These are phyloP conservation scores for Echeneis naucrates DNA, from an alignment of 2,797 vertebrate genomes.

Conservation along the genomic window DNA sequence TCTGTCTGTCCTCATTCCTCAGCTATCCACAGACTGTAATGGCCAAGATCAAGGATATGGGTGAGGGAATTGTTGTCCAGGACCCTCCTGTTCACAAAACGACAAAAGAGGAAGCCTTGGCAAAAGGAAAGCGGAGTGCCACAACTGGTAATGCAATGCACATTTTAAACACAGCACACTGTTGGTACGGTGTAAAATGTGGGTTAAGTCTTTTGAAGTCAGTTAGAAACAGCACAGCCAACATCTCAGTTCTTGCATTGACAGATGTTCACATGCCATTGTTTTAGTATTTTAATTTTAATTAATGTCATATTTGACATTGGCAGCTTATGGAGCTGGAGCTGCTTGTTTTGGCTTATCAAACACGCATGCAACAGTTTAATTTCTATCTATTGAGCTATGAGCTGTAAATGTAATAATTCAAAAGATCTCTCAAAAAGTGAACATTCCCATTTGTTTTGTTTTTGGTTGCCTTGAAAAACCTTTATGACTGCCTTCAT, in stretches of 20 bases:
- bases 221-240: background rate
- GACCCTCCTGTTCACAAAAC: conserved; percentile 86
- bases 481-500: background rate
- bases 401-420: background rate
- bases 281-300: background rate
- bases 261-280: background rate
- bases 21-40: conserved; percentile 93
- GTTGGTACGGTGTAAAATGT: background rate
- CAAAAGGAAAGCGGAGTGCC: conserved; percentile 91
- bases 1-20: conserved; percentile 3
- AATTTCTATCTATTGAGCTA: background rate
- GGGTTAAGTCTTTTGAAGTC: background rate
- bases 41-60: conserved; percentile 94
- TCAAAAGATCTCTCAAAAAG: background rate
- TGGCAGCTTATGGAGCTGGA: too few relatives aligned
- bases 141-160: conserved; percentile 81
- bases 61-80: conserved; percentile 90
- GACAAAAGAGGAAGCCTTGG: conserved; percentile 89
- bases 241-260: background rate
- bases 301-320: background rate
- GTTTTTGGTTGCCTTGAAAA: background rate
- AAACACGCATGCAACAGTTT: background rate
- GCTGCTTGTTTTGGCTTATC: background rate
- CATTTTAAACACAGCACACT: background rate
- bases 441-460: background rate